Evolutionary conservation across 1,140 invertebrate genomes (phyloP), one percentile per base, ranked within the genome.

Genomic region (Berghia stephanieae): DNA sequence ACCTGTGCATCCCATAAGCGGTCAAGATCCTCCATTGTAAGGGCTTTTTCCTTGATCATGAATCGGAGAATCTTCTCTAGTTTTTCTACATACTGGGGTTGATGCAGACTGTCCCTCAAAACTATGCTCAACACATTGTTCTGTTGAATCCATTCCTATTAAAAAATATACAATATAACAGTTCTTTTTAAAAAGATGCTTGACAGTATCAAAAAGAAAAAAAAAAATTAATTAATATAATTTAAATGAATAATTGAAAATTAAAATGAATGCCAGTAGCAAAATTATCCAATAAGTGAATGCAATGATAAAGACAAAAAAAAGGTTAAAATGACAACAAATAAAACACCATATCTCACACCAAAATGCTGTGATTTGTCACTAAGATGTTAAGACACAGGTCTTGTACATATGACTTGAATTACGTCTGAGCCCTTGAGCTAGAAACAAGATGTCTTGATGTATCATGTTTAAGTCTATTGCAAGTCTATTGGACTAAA

Each of bases 11-110:
- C 94, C 97, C 97, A 99, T 66, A 99, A 94, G 21, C 95, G 95
- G 88, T 99, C 97, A 72, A 99, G 91, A 89, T 99, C 97, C 78
- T 94, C 93, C 36, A 96, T 91, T 13, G 96, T 96, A 40, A 99
- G 90, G 13, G 96, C 94, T 83, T 95, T 94, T 88, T 98, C 96
- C 90, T 98, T 98, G 79, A 98, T 98, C 85, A 98, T 94, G 90
- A 98, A 99, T 71, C 97, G 92, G 77, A 98, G 92, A 86, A 99
- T 98, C 91, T 98, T 99, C 86, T 99, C 98, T 81, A 99, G 89
- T 86, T 98, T 98, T 85, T 99, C 98, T 36, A 99, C 98, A 90
- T 99, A 99, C 85, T 92, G 88, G 1, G 97, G 97, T 87, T 99
- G 97, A 91, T 99, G 98, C 55, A 99, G 91, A 16, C 96, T 98